These are phyloP conservation scores for Pachyramphus minor DNA, from an alignment of 2,113 vertebrate genomes.

Conservation along the genomic window DNA sequence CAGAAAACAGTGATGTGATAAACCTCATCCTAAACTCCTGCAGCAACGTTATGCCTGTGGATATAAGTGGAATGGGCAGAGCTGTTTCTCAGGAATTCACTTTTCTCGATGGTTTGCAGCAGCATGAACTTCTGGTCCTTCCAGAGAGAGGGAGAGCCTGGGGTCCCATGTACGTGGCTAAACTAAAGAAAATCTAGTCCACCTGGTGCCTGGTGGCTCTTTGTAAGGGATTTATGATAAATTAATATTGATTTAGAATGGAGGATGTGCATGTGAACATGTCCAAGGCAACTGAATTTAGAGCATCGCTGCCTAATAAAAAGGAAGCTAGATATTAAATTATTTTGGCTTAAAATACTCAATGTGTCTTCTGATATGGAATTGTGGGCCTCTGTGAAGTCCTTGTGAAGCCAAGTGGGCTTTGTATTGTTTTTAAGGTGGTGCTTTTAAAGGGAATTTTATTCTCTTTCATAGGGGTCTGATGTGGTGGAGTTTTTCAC, in stretches of 20 bases:
- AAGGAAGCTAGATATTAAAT: not conserved
- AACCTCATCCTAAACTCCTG: slow-evolving; percentile 74
- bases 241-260: not conserved
- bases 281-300: not conserved
- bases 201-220: not conserved
- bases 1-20: slow-evolving; percentile 87
- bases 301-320: not conserved
- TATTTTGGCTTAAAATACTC: not conserved
- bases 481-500: not conserved
- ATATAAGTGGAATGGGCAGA: slow-evolving; percentile 75
- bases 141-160: slow-evolving; percentile 83
- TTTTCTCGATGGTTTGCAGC: slow-evolving; percentile 67
- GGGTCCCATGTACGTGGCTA: slow-evolving; percentile 94
- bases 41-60: slow-evolving; percentile 73
- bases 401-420: not conserved
- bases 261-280: not conserved
- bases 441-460: not conserved
- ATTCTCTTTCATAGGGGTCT: not conserved
- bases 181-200: slow-evolving; percentile 74
- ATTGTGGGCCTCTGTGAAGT: not conserved
- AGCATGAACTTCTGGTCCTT: slow-evolving; percentile 84
- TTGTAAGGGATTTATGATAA: not conserved
- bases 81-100: slow-evolving; percentile 78
- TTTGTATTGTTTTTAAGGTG: not conserved
- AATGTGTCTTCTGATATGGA: not conserved